Evolutionary conservation across 1,140 invertebrate genomes (phyloP).

Genomic region (Cotesia glomerata): DNA sequence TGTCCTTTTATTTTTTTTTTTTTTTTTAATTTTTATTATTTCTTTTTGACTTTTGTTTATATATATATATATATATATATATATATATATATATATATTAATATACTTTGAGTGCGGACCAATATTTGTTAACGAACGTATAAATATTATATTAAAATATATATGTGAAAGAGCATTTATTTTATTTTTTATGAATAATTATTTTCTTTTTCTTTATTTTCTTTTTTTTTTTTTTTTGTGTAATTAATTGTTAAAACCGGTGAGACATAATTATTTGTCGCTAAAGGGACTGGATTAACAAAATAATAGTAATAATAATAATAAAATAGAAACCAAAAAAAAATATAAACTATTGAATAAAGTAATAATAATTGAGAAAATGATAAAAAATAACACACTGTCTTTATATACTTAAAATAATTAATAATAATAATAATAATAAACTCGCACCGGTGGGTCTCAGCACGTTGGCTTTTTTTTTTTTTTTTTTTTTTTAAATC

Average conservation of each 20-base stretch:
- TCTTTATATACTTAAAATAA: not conserved
- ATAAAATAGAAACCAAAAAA: not conserved
- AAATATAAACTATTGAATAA: not conserved
- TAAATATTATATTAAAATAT: no score
- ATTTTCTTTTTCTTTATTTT: no score
- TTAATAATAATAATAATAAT: not conserved
- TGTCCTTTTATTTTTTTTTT: constrained; percentile 29
- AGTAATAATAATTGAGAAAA: no score
- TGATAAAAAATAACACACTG: not conserved
- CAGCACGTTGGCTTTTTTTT: not conserved
- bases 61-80: not conserved
- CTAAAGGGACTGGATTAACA: no score
- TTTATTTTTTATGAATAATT: no score
- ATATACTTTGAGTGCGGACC: constrained; percentile 8
- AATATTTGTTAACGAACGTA: constrained; percentile 11
- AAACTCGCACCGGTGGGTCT: constrained; percentile 18
- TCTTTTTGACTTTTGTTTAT: constrained; percentile 23
- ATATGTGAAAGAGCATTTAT: no score
- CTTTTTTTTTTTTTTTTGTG: no score
- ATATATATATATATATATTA: not conserved
- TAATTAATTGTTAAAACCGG: no score
- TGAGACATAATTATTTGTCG: no score
- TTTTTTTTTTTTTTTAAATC: not conserved
- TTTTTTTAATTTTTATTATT: constrained; percentile 10
- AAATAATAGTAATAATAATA: not conserved